These are phyloP conservation scores for Beroe ovata DNA, from an alignment of 37 sponge, comb jelly and placozoan species.

Conservation along the genomic window DNA sequence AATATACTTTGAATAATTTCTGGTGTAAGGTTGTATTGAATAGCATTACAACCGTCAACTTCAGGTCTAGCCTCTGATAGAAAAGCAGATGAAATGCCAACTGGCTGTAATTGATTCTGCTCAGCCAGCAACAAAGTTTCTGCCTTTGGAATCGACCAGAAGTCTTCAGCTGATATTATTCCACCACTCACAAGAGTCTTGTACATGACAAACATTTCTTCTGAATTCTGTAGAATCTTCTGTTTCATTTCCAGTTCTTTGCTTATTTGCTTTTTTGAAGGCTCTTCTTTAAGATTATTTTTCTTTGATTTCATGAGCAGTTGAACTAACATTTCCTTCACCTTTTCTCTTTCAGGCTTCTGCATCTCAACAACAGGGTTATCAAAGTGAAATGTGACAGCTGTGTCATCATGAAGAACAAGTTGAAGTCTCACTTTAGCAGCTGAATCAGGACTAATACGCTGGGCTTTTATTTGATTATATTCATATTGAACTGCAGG, in stretches of 20 bases:
- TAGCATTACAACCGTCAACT: constrained; percentile 58
- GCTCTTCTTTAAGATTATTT: constrained; percentile 28
- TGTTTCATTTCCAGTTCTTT: constrained; percentile 52
- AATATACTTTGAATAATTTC: constrained; percentile 67
- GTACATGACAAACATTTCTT: constrained; percentile 62
- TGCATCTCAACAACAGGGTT: constrained; percentile 33
- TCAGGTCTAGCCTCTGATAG: constrained; percentile 55
- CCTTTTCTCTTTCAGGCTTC: constrained; percentile 37
- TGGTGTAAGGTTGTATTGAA: constrained; percentile 53
- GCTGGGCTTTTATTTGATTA: constrained; percentile 62
- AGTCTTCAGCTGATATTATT: constrained; percentile 58
- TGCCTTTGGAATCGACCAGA: constrained; percentile 53
- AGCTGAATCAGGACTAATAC: constrained; percentile 62
- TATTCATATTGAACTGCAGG: constrained; percentile 49
- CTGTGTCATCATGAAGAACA: constrained; percentile 55
- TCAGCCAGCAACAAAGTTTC: constrained; percentile 23
- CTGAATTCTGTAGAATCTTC: constrained; percentile 47
- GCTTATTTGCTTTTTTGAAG: constrained; percentile 54
- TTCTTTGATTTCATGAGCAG: constrained; percentile 36
- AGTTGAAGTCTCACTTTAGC: constrained; percentile 55
- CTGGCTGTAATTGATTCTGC: constrained; percentile 1
- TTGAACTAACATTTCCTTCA: constrained; percentile 52
- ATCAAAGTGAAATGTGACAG: constrained; percentile 52
- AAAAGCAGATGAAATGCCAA: constrained; percentile 48
- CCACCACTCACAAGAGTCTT: constrained; percentile 60